Percentiles rank a stretch among this genome's conserved stretches.
Conservation (phyloP, 2,888 invertebrate species). For the Branchipolynoe longqiensis region DNA sequence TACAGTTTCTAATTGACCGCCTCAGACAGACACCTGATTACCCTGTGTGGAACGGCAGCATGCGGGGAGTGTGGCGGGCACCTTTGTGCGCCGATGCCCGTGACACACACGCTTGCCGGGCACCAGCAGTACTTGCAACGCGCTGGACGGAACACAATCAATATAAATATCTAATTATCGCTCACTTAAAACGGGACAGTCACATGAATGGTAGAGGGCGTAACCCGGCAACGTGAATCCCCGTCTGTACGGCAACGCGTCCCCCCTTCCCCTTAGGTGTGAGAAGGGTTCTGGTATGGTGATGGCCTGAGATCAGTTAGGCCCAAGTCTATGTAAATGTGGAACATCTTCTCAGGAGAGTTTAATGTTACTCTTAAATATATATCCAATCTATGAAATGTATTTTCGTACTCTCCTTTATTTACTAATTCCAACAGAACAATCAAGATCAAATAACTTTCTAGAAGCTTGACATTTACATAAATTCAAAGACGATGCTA, state of each 20-base stretch:
- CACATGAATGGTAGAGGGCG: slow-evolving; percentile 41
- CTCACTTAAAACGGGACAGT: slow-evolving; percentile 2
- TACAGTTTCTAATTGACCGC: slow-evolving; percentile 54
- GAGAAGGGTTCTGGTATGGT: no score
- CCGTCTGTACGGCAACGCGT: no score
- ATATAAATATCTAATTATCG: slow-evolving; percentile 45
- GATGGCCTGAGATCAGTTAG: no score
- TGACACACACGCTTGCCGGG: background rate
- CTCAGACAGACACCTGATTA: slow-evolving; percentile 49
- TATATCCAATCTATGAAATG: background rate
- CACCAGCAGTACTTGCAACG: background rate
- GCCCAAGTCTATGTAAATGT: no score
- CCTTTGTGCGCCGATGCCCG: slow-evolving; percentile 15
- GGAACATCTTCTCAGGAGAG: no score
- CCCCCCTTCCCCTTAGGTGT: no score
- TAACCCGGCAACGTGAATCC: slow-evolving; percentile 24
- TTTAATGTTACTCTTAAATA: no score
- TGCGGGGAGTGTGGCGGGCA: slow-evolving; percentile 4
- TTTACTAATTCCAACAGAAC: background rate
- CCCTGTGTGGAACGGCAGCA: slow-evolving; percentile 28
- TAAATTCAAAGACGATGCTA: no score
- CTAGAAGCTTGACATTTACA: no score
- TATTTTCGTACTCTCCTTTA: background rate
- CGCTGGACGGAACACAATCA: background rate
- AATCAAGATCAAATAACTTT: background rate